These are phyloP conservation scores for Sphyrna mokarran DNA, from an alignment of 2,113 vertebrate species.

Conservation along the genomic window DNA sequence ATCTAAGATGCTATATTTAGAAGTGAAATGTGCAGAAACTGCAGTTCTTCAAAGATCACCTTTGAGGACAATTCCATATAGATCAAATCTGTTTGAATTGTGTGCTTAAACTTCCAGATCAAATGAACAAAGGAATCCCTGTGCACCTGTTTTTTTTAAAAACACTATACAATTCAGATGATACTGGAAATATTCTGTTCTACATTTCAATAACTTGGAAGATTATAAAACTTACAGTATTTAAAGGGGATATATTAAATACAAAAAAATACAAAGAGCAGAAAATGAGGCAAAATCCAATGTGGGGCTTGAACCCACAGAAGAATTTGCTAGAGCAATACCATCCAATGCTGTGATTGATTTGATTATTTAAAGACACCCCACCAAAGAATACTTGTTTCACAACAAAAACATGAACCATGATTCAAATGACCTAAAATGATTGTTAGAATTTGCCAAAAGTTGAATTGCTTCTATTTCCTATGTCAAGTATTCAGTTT, in stretches of 20 bases:
- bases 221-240: neutral
- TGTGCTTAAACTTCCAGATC: neutral
- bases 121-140: neutral
- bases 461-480: neutral
- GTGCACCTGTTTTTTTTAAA: neutral
- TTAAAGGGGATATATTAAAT: neutral
- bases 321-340: neutral
- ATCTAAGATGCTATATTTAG: neutral
- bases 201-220: neutral
- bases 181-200: neutral
- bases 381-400: neutral
- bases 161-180: neutral
- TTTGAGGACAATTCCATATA: neutral
- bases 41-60: neutral
- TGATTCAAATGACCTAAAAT: neutral
- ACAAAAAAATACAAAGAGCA: neutral
- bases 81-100: neutral
- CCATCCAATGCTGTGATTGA: neutral
- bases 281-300: neutral
- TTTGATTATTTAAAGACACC: neutral
- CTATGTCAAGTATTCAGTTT: neutral
- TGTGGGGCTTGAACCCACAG: no score
- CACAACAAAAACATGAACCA: neutral
- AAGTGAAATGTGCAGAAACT: neutral
- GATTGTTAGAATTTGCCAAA: neutral